phyloP scores from a whole-genome alignment of 37 sponge, comb jelly and placozoan species.

The Amphimedon queenslandica region DNA sequence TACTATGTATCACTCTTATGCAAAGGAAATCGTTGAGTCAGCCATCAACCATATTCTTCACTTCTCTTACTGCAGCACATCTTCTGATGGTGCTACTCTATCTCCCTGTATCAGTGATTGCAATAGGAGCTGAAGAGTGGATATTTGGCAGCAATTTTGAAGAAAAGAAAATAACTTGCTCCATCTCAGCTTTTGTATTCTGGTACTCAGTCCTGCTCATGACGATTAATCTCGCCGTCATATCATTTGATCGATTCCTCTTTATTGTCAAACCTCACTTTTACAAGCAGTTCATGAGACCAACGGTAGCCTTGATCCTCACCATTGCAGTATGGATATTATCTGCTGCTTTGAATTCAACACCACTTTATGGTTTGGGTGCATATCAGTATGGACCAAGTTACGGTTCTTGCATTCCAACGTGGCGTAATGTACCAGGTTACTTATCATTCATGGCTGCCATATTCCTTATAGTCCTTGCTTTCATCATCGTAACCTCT shows the following conservation, averaged over 20 bases:
- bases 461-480: background rate
- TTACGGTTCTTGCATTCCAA: conserved; percentile 7
- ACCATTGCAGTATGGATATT: no score
- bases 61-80: conserved; percentile 12
- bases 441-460: conserved; percentile 8
- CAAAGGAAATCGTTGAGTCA: background rate
- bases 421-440: background rate
- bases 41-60: conserved; percentile 16
- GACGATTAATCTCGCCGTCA: conserved; percentile 2
- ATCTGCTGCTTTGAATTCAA: background rate
- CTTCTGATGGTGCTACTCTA: conserved; percentile 14
- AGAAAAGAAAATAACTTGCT: background rate
- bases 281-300: conserved; percentile 13
- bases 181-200: conserved; percentile 12
- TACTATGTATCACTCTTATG: background rate
- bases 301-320: conserved; percentile 2
- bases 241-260: no score
- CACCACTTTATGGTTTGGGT: conserved; percentile 15
- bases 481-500: conserved; percentile 18
- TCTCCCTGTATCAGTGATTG: conserved; percentile 4
- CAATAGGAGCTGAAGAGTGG: no score
- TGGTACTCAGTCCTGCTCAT: background rate
- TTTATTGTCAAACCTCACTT: no score
- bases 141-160: conserved; percentile 4
- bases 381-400: background rate